Percentiles rank a stretch among this genome's conserved stretches.
Evolutionary conservation across 2,888 invertebrate species (phyloP).

Genomic region (Andrena dorsata): DNA sequence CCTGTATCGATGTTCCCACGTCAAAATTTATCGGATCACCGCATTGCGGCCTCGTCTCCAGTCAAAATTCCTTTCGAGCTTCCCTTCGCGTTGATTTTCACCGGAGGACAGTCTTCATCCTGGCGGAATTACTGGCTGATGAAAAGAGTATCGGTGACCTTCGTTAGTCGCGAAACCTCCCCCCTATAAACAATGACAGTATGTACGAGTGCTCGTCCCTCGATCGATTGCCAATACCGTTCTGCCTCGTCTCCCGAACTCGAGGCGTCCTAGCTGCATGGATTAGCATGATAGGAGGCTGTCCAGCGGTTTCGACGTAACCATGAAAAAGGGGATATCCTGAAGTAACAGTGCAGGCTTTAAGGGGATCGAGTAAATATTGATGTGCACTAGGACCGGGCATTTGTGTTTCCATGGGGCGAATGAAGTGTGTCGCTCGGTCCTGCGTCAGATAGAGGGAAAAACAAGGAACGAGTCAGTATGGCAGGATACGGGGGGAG

Average conservation of each 20-base stretch:
- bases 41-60: constrained; percentile 30
- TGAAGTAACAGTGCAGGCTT: not conserved
- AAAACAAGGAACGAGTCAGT: constrained; percentile 25
- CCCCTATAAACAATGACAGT: not conserved
- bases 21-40: constrained; percentile 41
- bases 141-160: not conserved
- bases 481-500: constrained; percentile 28
- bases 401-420: not conserved
- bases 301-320: not conserved
- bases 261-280: not conserved
- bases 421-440: not conserved
- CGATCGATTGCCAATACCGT: constrained; percentile 4
- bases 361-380: no score
- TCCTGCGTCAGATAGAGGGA: constrained; percentile 10
- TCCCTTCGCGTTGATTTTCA: not conserved
- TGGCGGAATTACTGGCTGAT: not conserved
- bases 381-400: not conserved
- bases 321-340: not conserved
- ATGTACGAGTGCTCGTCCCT: not conserved
- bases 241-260: not conserved
- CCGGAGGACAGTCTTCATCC: not conserved
- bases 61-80: constrained; percentile 4
- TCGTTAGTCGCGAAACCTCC: not conserved
- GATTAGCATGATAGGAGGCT: not conserved
- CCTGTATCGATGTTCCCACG: constrained; percentile 32